A percentile compares a stretch with the other conserved stretches of the same genome.
Conservation (phyloP, 2,113 vertebrate genomes). For the Cavia aperea region DNA sequence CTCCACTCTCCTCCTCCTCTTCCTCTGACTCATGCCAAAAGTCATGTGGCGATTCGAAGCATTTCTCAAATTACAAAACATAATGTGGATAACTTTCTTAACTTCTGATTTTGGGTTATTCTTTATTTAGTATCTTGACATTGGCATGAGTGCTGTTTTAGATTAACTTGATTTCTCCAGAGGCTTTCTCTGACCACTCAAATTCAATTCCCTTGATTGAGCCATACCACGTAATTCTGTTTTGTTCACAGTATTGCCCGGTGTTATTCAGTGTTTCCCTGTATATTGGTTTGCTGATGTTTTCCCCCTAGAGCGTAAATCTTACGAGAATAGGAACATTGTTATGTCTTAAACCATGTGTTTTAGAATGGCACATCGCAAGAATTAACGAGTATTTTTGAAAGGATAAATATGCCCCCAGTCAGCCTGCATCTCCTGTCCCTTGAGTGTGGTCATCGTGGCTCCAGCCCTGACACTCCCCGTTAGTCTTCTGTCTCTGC, state of each 20-base stretch:
- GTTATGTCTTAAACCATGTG: neutral
- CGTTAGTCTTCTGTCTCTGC: neutral
- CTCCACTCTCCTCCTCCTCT: constrained; percentile 22
- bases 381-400: neutral
- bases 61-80: constrained; percentile 46
- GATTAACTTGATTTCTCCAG: neutral
- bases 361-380: neutral
- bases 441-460: neutral
- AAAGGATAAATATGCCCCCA: neutral
- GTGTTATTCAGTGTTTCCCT: neutral
- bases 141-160: neutral
- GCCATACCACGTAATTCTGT: neutral
- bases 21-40: constrained; percentile 55
- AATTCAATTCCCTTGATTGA: neutral
- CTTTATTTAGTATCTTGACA: constrained; percentile 6
- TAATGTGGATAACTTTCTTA: constrained; percentile 45
- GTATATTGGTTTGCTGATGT: neutral
- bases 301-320: neutral
- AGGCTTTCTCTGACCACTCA: neutral
- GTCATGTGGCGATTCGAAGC: constrained; percentile 52
- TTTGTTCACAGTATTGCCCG: neutral
- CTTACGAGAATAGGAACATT: neutral
- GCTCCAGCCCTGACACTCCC: neutral
- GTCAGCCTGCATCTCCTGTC: neutral
- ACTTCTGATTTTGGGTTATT: constrained; percentile 27